Base-by-base conservation (phyloP, 2,797 vertebrate species). In the Sphenopsis melanotis region DNA sequence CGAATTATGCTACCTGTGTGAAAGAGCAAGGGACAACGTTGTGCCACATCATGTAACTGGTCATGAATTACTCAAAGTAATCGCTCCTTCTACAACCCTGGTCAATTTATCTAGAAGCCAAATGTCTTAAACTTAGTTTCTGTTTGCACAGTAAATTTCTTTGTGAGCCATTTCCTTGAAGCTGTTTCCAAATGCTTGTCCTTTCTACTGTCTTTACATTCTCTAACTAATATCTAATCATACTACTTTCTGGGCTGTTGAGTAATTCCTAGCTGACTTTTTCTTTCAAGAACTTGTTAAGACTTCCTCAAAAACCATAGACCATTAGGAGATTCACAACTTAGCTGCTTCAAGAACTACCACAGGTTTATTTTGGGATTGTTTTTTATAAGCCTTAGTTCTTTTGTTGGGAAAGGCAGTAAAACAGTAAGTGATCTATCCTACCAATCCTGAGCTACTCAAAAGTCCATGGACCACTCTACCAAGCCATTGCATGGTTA, bases 1-100 rank as follows among this genome's bases (percentile, higher is more conserved):
- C 98, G 98, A 79, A 98, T 98, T 92, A 98, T 98, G 89, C 98
- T 98, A 29, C 98, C 98, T 98, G 60, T 34, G 83, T 9, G 69
- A 69, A 90, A 87, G 53, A 78, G 30, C 23, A 63, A 86, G 32
- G 44, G 29, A 61, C 56, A 79, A 56, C 15, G 6, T n/a, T 26
- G 29, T 59, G 29, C 30, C 24, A 36, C 5, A 42, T 23, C 10
- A 27, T 18, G 12, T 41, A 53, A 72, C 13, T n/a, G 14, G 46
- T 53, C 47, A 24, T 34, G 15, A 41, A 5, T 17, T 42, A 39
- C 20, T 46, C 27, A 46, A 75, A 85, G 55, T 26, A 47, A 11
- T 8, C 24, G 8, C 16, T 71, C 21, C 13, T 81, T 55, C 41
- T 81, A 27, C 26, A 74, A 6, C 12, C 6, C 11, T 37, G 2